These are phyloP conservation scores for Manis crassicaudata DNA, from an alignment of 2,797 vertebrate genomes.

Conservation along the genomic window DNA sequence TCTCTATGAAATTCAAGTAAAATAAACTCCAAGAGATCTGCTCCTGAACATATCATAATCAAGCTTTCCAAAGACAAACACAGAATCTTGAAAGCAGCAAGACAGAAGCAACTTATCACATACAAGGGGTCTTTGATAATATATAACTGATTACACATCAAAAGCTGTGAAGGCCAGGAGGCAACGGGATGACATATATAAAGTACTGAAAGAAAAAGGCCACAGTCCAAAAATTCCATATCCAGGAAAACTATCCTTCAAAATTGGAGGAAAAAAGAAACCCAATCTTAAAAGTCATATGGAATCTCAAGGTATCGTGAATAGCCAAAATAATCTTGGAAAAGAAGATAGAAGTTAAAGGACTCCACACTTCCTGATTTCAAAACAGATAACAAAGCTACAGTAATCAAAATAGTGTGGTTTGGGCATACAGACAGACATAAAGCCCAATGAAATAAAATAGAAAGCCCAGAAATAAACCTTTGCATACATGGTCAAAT, in stretches of 20 bases:
- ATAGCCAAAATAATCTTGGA: not conserved
- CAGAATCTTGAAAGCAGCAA: not conserved
- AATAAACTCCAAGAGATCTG: not conserved
- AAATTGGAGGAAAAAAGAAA: not conserved
- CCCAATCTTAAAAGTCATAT: not conserved
- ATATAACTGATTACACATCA: not conserved
- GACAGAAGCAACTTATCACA: not conserved
- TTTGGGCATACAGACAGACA: not conserved
- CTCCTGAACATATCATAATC: not conserved
- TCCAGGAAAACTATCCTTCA: not conserved
- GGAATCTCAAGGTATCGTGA: not conserved
- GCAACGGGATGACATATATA: not conserved
- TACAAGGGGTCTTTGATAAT: not conserved
- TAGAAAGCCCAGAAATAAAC: not conserved
- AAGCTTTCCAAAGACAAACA: not conserved
- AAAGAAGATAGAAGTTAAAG: not conserved
- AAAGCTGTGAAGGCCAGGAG: not conserved
- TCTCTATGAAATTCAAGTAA: not conserved
- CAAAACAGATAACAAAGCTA: not conserved
- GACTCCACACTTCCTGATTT: not conserved
- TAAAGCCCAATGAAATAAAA: not conserved
- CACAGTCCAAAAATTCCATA: not conserved
- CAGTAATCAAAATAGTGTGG: not conserved
- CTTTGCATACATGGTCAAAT: not conserved
- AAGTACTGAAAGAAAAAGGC: not conserved